A percentile compares a stretch with the other conserved stretches of the same genome.
These are phyloP conservation scores for Gasterosteus aculeatus DNA, from an alignment of 2,113 vertebrate species.

Conservation along the genomic window DNA sequence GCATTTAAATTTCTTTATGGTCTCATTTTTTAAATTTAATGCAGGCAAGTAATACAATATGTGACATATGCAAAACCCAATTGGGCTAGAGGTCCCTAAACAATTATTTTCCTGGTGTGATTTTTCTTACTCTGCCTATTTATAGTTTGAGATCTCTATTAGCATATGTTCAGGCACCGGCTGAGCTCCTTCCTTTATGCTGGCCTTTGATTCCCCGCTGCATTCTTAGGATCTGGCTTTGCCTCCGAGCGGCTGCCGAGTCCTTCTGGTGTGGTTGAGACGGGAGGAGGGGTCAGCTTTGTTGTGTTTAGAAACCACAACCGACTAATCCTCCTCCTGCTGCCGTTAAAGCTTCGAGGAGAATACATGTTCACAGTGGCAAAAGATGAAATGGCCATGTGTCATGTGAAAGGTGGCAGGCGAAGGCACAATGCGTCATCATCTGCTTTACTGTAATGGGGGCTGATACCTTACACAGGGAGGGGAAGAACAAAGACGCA, in stretches of 20 bases:
- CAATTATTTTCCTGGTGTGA: slow-evolving; percentile 22
- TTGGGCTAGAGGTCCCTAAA: slow-evolving; percentile 23
- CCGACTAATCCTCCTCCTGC: not conserved
- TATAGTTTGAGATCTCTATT: slow-evolving; percentile 21
- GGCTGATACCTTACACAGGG: not conserved
- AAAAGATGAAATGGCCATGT: not conserved
- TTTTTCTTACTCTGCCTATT: slow-evolving; percentile 24
- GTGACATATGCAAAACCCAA: slow-evolving; percentile 31
- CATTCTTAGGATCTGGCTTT: not conserved
- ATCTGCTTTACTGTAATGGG: not conserved
- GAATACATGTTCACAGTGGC: not conserved
- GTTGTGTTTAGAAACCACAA: not conserved
- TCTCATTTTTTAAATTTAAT: slow-evolving; percentile 9
- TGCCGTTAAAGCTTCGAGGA: not conserved
- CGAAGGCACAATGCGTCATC: not conserved
- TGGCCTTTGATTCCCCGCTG: not conserved
- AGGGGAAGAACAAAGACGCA: not conserved
- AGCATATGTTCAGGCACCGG: slow-evolving; percentile 15
- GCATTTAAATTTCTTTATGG: not conserved
- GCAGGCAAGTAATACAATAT: slow-evolving; percentile 2
- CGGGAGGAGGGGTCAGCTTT: not conserved
- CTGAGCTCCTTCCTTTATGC: not conserved
- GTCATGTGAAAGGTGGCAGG: not conserved
- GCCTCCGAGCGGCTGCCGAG: not conserved
- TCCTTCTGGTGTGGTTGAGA: not conserved